phyloP scores from a whole-genome alignment of 2,888 invertebrate genomes.

The Cataglyphis albicans region DNA sequence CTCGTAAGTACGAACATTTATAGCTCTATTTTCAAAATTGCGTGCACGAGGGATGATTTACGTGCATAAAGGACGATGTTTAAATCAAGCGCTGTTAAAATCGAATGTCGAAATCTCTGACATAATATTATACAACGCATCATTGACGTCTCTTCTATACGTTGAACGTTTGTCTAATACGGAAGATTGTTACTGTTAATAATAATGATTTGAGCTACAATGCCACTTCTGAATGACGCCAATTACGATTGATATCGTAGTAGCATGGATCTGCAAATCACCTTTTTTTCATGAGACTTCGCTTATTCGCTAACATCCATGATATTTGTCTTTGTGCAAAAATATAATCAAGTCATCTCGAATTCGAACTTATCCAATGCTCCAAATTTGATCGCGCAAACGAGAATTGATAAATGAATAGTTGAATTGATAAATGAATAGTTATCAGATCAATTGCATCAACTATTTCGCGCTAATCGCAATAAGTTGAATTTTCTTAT shows the following conservation, averaged over 20 bases:
- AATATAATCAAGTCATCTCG: background rate
- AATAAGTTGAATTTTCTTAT: background rate
- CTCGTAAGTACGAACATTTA: background rate
- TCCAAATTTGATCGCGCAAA: slow-evolving; percentile 1
- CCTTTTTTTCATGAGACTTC: slow-evolving; percentile 10
- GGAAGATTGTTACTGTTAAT: slow-evolving; percentile 38
- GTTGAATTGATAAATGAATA: slow-evolving; percentile 21
- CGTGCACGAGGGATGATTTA: background rate
- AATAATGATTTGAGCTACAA: slow-evolving; percentile 25
- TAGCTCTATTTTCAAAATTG: background rate
- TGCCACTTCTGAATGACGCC: background rate
- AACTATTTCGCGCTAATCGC: background rate
- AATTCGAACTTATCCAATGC: slow-evolving; percentile 9
- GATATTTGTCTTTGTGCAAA: slow-evolving; percentile 40
- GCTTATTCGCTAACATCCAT: slow-evolving; percentile 31
- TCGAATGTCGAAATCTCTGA: background rate
- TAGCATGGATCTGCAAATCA: background rate
- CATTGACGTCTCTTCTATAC: slow-evolving; percentile 6
- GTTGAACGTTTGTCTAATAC: slow-evolving; percentile 44
- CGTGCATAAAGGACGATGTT: background rate
- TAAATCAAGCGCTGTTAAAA: background rate
- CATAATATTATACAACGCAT: background rate
- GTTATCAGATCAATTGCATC: slow-evolving; percentile 20
- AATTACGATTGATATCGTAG: background rate
- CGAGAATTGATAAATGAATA: slow-evolving; percentile 21